A percentile compares a stretch with the other conserved stretches of the same genome.
phyloP scores from a whole-genome alignment of 2,888 invertebrate species.

The Chydorus sphaericus region DNA sequence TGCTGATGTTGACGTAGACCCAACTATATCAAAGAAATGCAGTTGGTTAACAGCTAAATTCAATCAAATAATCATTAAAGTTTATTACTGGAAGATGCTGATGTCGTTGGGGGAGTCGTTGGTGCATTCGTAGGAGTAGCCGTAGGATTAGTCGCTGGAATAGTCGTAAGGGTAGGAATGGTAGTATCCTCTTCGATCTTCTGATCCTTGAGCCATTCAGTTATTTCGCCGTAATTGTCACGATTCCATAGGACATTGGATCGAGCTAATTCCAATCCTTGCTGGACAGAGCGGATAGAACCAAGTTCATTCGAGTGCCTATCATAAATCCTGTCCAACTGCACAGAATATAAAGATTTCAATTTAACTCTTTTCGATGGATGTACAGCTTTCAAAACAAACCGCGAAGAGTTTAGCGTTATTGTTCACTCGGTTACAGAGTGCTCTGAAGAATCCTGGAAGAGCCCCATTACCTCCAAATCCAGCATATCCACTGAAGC shows the following conservation, averaged over 20 bases:
- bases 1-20: too few relatives aligned
- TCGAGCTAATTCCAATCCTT: conserved; percentile 62
- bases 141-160: too few relatives aligned
- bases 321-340: conserved; percentile 51
- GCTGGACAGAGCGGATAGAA: conserved; percentile 55
- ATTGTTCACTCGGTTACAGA: background rate
- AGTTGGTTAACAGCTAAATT: too few relatives aligned
- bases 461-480: background rate
- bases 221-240: conserved; percentile 53
- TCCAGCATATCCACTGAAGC: background rate
- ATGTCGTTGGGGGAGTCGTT: too few relatives aligned
- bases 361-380: too few relatives aligned
- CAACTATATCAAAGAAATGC: too few relatives aligned
- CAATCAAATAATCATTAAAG: background rate
- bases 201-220: conserved; percentile 47
- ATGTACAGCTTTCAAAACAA: too few relatives aligned
- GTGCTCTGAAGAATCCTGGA: background rate
- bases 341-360: too few relatives aligned
- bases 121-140: too few relatives aligned
- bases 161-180: too few relatives aligned
- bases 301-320: conserved; percentile 50
- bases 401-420: background rate
- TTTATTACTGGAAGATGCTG: too few relatives aligned
- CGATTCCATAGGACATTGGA: conserved; percentile 75
- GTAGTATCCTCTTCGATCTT: too few relatives aligned